Conservation (phyloP, 2,888 invertebrate genomes). For the Gandaritis pyraliata region DNA sequence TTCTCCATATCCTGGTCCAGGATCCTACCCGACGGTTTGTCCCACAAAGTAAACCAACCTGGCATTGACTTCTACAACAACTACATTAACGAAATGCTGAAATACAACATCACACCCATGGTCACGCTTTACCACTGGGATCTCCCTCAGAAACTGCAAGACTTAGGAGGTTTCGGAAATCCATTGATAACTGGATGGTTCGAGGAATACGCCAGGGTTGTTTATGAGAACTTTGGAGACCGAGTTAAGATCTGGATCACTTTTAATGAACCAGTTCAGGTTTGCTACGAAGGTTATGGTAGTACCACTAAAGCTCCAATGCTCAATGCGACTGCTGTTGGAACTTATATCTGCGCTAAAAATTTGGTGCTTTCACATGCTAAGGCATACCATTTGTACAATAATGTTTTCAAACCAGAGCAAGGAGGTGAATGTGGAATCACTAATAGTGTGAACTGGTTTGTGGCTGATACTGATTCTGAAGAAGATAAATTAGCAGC, state of each 20-base stretch:
- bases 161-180: slow-evolving; percentile 81
- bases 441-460: slow-evolving; percentile 57
- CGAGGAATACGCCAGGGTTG: slow-evolving; percentile 74
- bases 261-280: slow-evolving; percentile 82
- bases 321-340: slow-evolving; percentile 69
- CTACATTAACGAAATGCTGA: slow-evolving; percentile 85
- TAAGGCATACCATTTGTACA: slow-evolving; percentile 68
- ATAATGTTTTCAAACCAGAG: slow-evolving; percentile 58
- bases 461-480: slow-evolving; percentile 55
- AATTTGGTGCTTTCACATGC: slow-evolving; percentile 82
- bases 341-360: slow-evolving; percentile 79
- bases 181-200: slow-evolving; percentile 74
- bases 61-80: slow-evolving; percentile 87
- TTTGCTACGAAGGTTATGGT: slow-evolving; percentile 75
- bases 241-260: slow-evolving; percentile 84
- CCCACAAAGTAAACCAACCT: slow-evolving; percentile 78
- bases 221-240: slow-evolving; percentile 73
- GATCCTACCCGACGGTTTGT: slow-evolving; percentile 83
- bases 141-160: slow-evolving; percentile 79
- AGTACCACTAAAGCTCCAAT: slow-evolving; percentile 56
- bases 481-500: slow-evolving; percentile 67
- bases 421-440: slow-evolving; percentile 60
- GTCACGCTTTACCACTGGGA: slow-evolving; percentile 84
- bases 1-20: slow-evolving; percentile 86
- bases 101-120: slow-evolving; percentile 85